These are phyloP conservation scores for Oreochromis tanganicae DNA, from an alignment of 2,113 vertebrate genomes.

Conservation along the genomic window DNA sequence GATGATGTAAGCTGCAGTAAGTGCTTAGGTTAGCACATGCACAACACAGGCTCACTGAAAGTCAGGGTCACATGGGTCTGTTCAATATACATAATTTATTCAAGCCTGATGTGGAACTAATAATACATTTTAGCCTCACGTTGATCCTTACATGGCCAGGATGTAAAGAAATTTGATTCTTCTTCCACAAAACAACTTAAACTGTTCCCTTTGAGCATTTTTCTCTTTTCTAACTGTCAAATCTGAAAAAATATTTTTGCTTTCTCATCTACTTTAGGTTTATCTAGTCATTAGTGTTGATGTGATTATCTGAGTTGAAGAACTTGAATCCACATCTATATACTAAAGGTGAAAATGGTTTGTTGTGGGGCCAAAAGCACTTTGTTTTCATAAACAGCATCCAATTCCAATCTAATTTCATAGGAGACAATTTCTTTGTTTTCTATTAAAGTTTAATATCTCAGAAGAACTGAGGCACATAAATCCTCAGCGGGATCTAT, in stretches of 20 bases:
- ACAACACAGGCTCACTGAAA: neutral
- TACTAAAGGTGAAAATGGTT: neutral
- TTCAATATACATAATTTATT: neutral
- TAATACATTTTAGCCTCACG: neutral
- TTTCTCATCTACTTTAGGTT: neutral
- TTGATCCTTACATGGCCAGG: neutral
- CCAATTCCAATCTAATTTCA: neutral
- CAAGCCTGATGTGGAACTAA: neutral
- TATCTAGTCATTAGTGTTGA: fast-evolving
- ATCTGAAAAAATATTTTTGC: neutral
- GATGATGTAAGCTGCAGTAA: slow-evolving; percentile 16
- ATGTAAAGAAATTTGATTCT: neutral
- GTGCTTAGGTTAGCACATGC: slow-evolving; percentile 21
- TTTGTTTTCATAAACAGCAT: neutral
- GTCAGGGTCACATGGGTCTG: neutral
- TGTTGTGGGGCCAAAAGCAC: neutral
- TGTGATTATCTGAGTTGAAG: neutral
- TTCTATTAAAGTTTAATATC: neutral
- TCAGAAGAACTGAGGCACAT: neutral
- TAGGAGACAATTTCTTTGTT: neutral
- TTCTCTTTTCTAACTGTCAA: neutral
- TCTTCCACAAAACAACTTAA: neutral
- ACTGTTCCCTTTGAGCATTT: neutral
- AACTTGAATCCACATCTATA: fast-evolving
- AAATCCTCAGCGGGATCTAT: neutral